Conservation (phyloP, 2,113 vertebrate genomes). For the Hippocampus comes region DNA sequence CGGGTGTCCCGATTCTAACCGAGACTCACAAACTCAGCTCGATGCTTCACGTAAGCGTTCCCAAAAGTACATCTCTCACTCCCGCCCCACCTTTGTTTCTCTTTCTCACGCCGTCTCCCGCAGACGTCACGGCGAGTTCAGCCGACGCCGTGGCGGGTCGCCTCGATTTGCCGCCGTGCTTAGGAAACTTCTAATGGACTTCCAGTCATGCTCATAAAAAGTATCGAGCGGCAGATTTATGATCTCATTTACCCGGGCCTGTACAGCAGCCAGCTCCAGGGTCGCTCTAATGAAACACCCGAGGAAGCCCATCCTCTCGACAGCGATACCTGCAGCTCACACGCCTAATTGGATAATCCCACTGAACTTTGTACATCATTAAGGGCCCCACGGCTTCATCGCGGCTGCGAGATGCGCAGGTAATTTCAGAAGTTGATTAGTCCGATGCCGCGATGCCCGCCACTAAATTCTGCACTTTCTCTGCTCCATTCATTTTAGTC, state of each 20-base stretch:
- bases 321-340: constrained; percentile 30
- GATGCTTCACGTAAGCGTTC: background rate
- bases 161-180: constrained; percentile 32
- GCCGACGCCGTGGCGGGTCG: constrained; percentile 25
- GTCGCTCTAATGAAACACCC: constrained; percentile 64
- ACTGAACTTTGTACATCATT: constrained; percentile 41
- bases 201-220: constrained; percentile 67
- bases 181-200: constrained; percentile 75
- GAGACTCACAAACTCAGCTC: constrained; percentile 7
- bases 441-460: background rate
- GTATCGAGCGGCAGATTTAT: constrained; percentile 69
- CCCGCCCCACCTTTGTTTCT: constrained; percentile 2
- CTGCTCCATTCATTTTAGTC: background rate
- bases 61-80: constrained; percentile 3
- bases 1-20: background rate
- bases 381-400: constrained; percentile 6
- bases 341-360: constrained; percentile 66
- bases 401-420: background rate
- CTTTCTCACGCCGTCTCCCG: background rate
- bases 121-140: constrained; percentile 22
- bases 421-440: constrained; percentile 3
- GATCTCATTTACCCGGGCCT: constrained; percentile 68
- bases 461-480: background rate
- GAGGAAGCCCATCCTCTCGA: constrained; percentile 53
- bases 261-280: constrained; percentile 52